phyloP scores from a whole-genome alignment of 2,113 vertebrate genomes.

The Podarcis cretensis region DNA sequence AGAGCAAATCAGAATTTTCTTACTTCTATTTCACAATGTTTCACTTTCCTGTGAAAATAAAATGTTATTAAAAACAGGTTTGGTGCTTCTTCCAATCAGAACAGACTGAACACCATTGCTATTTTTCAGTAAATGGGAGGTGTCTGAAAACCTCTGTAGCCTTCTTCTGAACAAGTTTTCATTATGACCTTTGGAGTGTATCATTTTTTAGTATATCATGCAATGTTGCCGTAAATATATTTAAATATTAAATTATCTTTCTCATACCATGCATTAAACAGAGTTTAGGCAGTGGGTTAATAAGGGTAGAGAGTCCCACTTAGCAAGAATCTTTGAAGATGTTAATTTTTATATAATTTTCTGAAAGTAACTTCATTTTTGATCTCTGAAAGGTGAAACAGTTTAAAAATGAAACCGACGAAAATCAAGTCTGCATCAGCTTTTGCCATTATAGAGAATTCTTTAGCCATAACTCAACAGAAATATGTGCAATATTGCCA shows the following conservation, averaged over 20 bases:
- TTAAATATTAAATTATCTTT: conserved; percentile 34
- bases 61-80: conserved; percentile 12
- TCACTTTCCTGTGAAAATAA: background rate
- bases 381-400: conserved; percentile 7
- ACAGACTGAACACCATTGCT: background rate
- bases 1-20: conserved; percentile 18
- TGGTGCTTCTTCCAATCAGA: background rate
- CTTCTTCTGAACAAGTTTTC: background rate
- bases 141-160: background rate
- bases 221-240: background rate
- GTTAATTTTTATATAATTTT: background rate
- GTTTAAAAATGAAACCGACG: background rate
- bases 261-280: background rate
- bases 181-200: background rate
- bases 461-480: background rate
- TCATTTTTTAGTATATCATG: background rate
- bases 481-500: background rate
- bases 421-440: conserved; percentile 6
- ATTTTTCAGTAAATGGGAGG: background rate
- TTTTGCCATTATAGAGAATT: background rate
- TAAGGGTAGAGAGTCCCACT: conserved; percentile 26
- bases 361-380: background rate
- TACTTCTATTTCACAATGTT: conserved; percentile 5
- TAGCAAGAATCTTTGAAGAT: background rate
- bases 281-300: background rate